Conservation (phyloP, 2,113 vertebrate genomes). For the Neolamprologus sp. region DNA sequence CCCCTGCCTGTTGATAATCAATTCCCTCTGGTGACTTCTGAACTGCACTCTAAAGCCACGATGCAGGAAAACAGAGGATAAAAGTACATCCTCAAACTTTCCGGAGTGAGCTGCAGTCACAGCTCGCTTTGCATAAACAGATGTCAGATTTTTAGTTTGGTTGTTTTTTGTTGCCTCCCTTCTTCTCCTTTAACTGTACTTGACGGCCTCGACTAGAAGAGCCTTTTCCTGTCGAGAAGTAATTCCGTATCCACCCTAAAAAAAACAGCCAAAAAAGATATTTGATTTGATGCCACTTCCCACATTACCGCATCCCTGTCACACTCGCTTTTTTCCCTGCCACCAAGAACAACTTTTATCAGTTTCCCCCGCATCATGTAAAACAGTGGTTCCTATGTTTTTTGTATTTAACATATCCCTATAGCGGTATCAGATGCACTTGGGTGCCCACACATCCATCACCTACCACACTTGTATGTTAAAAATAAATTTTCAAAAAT, state of each 20-base stretch:
- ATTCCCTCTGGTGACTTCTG: slow-evolving; percentile 53
- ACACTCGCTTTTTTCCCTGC: background rate
- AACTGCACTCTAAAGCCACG: slow-evolving; percentile 39
- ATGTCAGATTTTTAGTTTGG: background rate
- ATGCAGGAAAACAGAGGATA: background rate
- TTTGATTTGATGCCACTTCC: slow-evolving; percentile 3
- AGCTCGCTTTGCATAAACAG: background rate
- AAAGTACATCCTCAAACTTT: slow-evolving; percentile 1
- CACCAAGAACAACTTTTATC: background rate
- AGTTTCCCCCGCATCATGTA: background rate
- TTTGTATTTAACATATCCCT: background rate
- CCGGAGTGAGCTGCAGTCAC: background rate
- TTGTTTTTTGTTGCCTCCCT: background rate
- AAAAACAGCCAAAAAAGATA: background rate
- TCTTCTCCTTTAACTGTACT: background rate
- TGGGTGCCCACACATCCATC: background rate
- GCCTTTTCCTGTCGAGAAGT: background rate
- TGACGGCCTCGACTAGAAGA: background rate
- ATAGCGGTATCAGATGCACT: background rate
- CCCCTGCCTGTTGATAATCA: slow-evolving; percentile 55
- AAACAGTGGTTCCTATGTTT: background rate
- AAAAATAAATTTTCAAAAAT: background rate
- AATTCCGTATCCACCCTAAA: background rate
- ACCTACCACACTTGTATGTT: background rate
- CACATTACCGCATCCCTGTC: slow-evolving; percentile 16